Percentiles rank a stretch among this genome's conserved stretches.
phyloP scores from a whole-genome alignment of 2,797 vertebrate species.

The Lepidocolaptes lacrymiger region DNA sequence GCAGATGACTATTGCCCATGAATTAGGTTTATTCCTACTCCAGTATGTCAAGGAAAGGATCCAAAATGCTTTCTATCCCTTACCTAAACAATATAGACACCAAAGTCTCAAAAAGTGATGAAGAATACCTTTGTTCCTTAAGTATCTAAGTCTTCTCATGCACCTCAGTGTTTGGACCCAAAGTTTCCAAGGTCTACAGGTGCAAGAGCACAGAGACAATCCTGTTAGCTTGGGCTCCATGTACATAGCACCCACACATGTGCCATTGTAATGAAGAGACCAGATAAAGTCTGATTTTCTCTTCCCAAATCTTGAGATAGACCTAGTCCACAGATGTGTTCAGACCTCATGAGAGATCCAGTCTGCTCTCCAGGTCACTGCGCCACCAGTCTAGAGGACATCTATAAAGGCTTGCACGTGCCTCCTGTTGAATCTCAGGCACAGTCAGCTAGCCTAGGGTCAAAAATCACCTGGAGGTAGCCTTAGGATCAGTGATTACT shows the following conservation, averaged over 20 bases:
- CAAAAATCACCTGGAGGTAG: not conserved
- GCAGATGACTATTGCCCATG: not conserved
- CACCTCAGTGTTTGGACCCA: not conserved
- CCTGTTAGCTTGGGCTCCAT: not conserved
- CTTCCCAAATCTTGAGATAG: not conserved
- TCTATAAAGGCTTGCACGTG: fast-evolving
- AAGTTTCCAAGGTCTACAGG: not conserved
- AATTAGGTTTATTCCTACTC: not conserved
- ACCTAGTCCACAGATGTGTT: not conserved
- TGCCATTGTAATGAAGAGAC: not conserved
- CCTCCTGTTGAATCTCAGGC: not conserved
- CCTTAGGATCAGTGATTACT: not conserved
- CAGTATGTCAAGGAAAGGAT: not conserved
- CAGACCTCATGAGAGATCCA: not conserved
- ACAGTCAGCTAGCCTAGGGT: not conserved
- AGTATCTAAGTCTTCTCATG: not conserved
- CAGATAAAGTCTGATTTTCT: not conserved
- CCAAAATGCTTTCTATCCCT: not conserved
- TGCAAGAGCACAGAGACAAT: not conserved
- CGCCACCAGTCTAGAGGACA: not conserved
- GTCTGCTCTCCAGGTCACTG: not conserved
- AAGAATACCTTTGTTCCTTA: not conserved
- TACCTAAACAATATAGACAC: not conserved
- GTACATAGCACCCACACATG: fast-evolving
- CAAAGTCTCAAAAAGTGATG: not conserved